These are phyloP conservation scores for Tipula helvola DNA, from an alignment of 2,888 invertebrate species.

Conservation along the genomic window DNA sequence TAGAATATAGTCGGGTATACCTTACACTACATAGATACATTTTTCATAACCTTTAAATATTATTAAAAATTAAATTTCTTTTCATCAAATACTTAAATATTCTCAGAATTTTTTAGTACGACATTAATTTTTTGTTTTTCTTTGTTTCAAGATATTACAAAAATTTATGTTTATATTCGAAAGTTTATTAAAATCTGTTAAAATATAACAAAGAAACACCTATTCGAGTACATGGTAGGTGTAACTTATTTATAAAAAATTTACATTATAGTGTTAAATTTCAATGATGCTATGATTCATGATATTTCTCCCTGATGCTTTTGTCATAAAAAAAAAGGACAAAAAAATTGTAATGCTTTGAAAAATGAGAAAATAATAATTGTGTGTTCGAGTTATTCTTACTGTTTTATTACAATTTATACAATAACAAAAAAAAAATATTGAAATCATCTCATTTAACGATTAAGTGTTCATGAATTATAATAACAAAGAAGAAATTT, in stretches of 20 bases:
- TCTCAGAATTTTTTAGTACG: background rate
- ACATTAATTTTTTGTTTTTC: background rate
- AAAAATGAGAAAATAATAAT: background rate
- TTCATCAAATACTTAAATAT: background rate
- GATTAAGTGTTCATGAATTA: background rate
- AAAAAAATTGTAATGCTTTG: background rate
- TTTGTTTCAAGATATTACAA: background rate
- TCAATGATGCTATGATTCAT: background rate
- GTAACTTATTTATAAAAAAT: background rate
- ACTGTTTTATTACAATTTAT: background rate
- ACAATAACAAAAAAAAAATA: background rate
- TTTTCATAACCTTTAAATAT: background rate
- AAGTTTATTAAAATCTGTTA: background rate
- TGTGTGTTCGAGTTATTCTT: background rate
- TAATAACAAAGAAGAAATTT: background rate
- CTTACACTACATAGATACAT: too few species aligned
- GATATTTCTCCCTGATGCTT: background rate
- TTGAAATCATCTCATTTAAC: background rate
- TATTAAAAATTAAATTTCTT: background rate
- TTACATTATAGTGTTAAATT: background rate
- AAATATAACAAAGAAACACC: background rate
- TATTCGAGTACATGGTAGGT: background rate
- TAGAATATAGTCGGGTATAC: too few species aligned
- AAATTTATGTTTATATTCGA: background rate
- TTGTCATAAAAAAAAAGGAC: background rate